Percentiles rank a stretch among this genome's conserved stretches.
These are phyloP conservation scores for Pocillopora meandrina DNA, from an alignment of 92 coral and sea anemone species.

Conservation along the genomic window DNA sequence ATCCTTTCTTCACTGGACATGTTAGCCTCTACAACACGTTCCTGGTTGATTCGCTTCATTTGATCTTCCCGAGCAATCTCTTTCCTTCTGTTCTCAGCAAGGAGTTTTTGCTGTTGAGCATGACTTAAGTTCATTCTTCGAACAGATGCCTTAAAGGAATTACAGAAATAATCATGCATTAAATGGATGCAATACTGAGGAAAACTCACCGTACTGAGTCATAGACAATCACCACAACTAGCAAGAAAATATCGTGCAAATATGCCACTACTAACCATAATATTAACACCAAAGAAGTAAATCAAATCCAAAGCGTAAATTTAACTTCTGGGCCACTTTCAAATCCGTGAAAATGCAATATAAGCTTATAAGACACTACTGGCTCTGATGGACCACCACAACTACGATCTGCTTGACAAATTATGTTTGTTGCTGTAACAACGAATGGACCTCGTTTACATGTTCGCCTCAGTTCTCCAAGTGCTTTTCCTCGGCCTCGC, in stretches of 20 bases:
- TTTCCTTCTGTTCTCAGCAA: slow-evolving; percentile 80
- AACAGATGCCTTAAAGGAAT: slow-evolving; percentile 59
- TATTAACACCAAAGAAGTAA: background rate
- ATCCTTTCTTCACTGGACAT: slow-evolving; percentile 96
- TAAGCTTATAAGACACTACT: background rate
- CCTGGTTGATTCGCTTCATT: slow-evolving; percentile 80
- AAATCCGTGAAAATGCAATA: background rate
- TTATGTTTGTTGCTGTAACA: slow-evolving; percentile 62
- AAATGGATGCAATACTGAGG: background rate
- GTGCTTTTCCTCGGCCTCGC: slow-evolving; percentile 16
- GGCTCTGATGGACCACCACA: background rate
- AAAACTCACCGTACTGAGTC: background rate
- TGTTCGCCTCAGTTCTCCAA: slow-evolving; percentile 55
- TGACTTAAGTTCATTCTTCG: slow-evolving; percentile 85
- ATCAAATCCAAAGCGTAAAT: background rate
- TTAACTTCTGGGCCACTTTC: background rate
- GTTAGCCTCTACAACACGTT: slow-evolving; percentile 83
- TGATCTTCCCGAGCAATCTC: slow-evolving; percentile 92
- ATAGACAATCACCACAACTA: too few relatives aligned
- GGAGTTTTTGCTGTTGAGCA: slow-evolving; percentile 91
- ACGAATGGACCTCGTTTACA: slow-evolving; percentile 71
- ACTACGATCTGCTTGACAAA: background rate
- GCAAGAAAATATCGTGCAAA: background rate
- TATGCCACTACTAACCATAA: slow-evolving; percentile 17
- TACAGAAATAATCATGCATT: background rate